Evolutionary conservation across 2,113 vertebrate species (phyloP).

Genomic region (Neolamprologus variostigma): DNA sequence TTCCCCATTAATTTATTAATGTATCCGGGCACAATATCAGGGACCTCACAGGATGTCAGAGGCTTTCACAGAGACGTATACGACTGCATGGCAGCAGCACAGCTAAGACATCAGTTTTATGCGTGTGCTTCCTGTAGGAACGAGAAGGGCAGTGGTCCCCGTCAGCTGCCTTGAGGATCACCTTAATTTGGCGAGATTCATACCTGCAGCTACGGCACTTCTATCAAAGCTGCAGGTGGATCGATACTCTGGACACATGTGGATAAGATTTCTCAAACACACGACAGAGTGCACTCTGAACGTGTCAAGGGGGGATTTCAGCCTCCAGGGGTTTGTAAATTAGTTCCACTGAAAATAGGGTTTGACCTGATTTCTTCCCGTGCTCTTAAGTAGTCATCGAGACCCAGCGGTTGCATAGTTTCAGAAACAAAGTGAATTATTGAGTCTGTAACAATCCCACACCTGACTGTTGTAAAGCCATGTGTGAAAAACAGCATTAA

Average conservation of each 20-base stretch:
- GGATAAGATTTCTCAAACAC: not conserved
- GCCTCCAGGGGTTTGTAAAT: not conserved
- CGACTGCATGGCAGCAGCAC: not conserved
- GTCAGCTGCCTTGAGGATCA: not conserved
- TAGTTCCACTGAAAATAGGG: not conserved
- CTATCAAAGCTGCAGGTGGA: not conserved
- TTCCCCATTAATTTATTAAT: not conserved
- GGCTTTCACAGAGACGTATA: not conserved
- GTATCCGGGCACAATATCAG: not conserved
- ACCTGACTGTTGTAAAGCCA: not conserved
- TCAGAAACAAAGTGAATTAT: not conserved
- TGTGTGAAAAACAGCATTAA: not conserved
- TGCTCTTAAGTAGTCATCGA: not conserved
- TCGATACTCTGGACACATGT: not conserved
- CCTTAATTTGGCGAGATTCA: not conserved
- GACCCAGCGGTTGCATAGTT: not conserved
- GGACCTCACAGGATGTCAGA: not conserved
- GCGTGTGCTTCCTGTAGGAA: rapidly evolving
- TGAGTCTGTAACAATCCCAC: not conserved
- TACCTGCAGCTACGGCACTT: rapidly evolving
- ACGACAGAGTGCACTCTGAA: not conserved
- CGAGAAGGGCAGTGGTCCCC: rapidly evolving
- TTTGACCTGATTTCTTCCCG: not conserved
- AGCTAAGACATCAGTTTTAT: not conserved
- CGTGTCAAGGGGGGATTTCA: not conserved